Conservation (phyloP, 2,113 vertebrate genomes). For the Rhizomys pruinosus region DNA sequence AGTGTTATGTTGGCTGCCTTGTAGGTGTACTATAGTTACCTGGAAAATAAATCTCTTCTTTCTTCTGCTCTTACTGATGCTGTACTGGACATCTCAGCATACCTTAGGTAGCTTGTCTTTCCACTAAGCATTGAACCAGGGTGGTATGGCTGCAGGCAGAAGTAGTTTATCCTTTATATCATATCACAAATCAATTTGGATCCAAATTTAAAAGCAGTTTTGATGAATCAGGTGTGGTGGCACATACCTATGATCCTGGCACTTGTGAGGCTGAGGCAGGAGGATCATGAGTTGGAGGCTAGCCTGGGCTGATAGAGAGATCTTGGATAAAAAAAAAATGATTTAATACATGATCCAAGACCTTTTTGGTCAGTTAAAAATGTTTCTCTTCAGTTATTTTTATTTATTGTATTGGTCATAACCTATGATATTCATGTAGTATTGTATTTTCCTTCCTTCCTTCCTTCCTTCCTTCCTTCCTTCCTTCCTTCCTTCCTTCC, state of each 20-base stretch:
- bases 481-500: neutral
- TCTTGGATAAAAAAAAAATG: neutral
- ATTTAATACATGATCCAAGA: neutral
- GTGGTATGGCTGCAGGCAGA: neutral
- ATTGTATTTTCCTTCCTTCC: neutral
- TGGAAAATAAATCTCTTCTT: conserved; percentile 17
- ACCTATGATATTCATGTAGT: neutral
- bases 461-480: neutral
- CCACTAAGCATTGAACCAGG: neutral
- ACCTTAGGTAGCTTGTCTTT: too few species aligned
- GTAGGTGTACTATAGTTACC: neutral
- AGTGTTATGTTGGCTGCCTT: neutral
- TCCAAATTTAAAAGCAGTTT: neutral
- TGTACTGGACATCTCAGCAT: neutral
- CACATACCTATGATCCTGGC: neutral
- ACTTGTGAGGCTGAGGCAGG: neutral
- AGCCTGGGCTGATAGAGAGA: neutral
- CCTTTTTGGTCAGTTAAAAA: neutral
- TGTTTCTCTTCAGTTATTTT: neutral
- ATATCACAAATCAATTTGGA: neutral
- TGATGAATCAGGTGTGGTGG: neutral
- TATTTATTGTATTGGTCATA: neutral
- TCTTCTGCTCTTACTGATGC: neutral
- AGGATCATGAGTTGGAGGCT: neutral
- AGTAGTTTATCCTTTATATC: neutral